phyloP scores from a whole-genome alignment of 2,888 invertebrate genomes.

The Axea sp. region DNA sequence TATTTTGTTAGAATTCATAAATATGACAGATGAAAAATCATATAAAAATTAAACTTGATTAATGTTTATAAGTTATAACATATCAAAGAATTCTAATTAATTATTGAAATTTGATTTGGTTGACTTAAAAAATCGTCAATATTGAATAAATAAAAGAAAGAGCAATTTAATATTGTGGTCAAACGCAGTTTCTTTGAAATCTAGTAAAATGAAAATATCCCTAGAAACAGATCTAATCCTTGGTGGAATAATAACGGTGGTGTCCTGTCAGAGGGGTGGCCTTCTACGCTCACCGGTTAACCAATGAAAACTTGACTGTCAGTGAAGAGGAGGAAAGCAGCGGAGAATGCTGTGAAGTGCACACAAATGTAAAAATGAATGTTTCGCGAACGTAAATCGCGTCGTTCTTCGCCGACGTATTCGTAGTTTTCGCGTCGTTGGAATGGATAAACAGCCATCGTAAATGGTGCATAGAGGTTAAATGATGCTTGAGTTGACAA shows the following conservation, averaged over 20 bases:
- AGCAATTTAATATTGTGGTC: too few species aligned
- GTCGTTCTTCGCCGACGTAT: background rate
- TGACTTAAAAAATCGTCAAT: too few species aligned
- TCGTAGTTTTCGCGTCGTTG: conserved; percentile 21
- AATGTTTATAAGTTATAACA: too few species aligned
- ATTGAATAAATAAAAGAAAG: too few species aligned
- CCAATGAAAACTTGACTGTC: conserved; percentile 21
- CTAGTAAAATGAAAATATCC: conserved; percentile 1
- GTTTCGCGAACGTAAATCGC: conserved; percentile 12
- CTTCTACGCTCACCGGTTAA: conserved; percentile 23
- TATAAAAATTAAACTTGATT: too few species aligned
- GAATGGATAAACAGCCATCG: background rate
- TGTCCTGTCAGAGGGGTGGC: conserved; percentile 16
- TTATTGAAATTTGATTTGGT: too few species aligned
- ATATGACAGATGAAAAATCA: too few species aligned
- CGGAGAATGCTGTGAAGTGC: conserved; percentile 17
- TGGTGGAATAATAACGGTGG: background rate
- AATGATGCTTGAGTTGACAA: conserved; percentile 20
- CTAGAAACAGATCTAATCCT: conserved; percentile 16
- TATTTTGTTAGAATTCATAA: too few species aligned
- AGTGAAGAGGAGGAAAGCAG: conserved; percentile 30
- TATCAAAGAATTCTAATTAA: too few species aligned
- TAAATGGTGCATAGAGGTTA: conserved; percentile 13
- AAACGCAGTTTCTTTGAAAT: too few species aligned
- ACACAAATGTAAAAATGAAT: conserved; percentile 15